These are phyloP conservation scores for Tenodera sinensis DNA, from an alignment of 2,888 invertebrate species.

Conservation along the genomic window DNA sequence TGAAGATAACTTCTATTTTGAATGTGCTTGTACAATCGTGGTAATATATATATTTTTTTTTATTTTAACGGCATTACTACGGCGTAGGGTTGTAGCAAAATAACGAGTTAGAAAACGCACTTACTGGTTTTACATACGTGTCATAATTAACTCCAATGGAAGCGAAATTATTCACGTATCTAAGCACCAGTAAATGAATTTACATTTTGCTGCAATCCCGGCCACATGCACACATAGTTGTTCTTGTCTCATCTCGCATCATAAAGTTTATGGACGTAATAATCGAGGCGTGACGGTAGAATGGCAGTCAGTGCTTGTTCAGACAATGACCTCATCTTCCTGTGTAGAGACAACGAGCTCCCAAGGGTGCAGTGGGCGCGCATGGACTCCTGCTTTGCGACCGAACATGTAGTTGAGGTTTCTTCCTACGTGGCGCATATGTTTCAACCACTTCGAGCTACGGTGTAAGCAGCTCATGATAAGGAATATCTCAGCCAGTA, in stretches of 20 bases:
- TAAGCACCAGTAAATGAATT: background rate
- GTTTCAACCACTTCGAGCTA: background rate
- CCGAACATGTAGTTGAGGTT: background rate
- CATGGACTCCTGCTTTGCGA: background rate
- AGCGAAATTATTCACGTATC: background rate
- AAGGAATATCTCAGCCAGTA: background rate
- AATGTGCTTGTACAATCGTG: too few species aligned
- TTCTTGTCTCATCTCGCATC: constrained; percentile 20
- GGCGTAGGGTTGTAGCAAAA: too few species aligned
- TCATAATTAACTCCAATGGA: too few species aligned
- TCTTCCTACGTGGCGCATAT: background rate
- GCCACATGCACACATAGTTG: background rate
- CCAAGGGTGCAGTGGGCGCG: background rate
- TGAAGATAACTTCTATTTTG: too few species aligned
- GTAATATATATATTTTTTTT: too few species aligned
- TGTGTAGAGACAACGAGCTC: background rate
- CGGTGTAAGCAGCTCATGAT: background rate
- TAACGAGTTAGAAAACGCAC: too few species aligned
- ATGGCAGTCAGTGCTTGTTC: background rate
- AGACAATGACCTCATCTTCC: constrained; percentile 6
- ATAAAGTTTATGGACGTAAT: constrained; percentile 23
- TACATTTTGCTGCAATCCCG: background rate
- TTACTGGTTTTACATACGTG: too few species aligned
- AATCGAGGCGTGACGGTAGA: constrained; percentile 9
- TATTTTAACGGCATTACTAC: too few species aligned